Base-by-base conservation (phyloP, 2,797 vertebrate genomes). In the Austrolebias charrua region DNA sequence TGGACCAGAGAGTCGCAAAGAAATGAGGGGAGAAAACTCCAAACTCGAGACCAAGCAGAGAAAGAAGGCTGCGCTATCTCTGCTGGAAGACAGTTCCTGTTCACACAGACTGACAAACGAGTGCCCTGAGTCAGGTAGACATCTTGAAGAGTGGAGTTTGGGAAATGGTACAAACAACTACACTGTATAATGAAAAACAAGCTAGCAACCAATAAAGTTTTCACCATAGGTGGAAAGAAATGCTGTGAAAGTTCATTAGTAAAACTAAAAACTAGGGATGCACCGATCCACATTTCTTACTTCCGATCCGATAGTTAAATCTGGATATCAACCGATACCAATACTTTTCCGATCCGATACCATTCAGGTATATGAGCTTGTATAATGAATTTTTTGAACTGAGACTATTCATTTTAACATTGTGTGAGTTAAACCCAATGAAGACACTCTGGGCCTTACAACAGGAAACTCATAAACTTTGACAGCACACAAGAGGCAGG, bases 81-180 rank as follows among this genome's bases (percentile, higher is more conserved):
- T 74, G 86, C 85, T 75, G 85, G 82, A 86, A 89, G 84, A 87
- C 87, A 87, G 80, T 79, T 86, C 65, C 75, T 84, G 86, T 91
- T 91, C 90, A 90, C 73, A 90, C 78, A 68, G 91, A 90, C 82
- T 92, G 88, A 86, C 85, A 91, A 90, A 92, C 79, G 61, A 86
- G 86, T 66, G 69, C 75, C 78, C 83, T 13, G 6, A 83, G 87
- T 88, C 89, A 83, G 80, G 45, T 55, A 90, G 81, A 86, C 80
- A 84, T 87, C 81, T 83, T 84, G 79, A 87, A 85, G 79, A 71
- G 75, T 81, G 84, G 85, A 84, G 66, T 81, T 78, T 74, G 80
- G 74, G 76, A 88, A 88, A 82, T 71, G 71, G 74, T 65, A 83
- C 73, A 72, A 0, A 84, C 76, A 78, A 84, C 71, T 80, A 63